A percentile compares a stretch with the other conserved stretches of the same genome.
These are phyloP conservation scores for Cephus rjabovi DNA, from an alignment of 2,888 invertebrate genomes.

Conservation along the genomic window DNA sequence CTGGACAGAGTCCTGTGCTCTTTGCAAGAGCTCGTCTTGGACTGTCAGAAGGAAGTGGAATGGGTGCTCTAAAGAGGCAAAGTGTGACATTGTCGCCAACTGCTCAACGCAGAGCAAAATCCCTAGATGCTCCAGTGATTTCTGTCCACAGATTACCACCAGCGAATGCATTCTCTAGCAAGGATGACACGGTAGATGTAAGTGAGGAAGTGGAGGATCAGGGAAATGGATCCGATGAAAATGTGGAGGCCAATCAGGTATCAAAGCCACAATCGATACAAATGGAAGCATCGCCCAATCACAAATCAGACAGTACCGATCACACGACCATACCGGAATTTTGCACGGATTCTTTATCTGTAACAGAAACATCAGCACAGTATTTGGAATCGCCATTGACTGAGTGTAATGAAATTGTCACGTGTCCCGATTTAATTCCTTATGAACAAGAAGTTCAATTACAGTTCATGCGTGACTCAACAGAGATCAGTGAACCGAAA, in stretches of 20 bases:
- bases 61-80: constrained; percentile 80
- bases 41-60: constrained; percentile 86
- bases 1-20: constrained; percentile 81
- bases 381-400: constrained; percentile 61
- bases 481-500: constrained; percentile 28
- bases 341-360: constrained; percentile 57
- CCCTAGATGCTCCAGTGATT: constrained; percentile 86
- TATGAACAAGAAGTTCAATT: constrained; percentile 48
- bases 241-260: constrained; percentile 63
- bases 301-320: constrained; percentile 59
- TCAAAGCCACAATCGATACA: constrained; percentile 39
- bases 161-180: constrained; percentile 87
- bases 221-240: constrained; percentile 72
- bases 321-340: constrained; percentile 57
- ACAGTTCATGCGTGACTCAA: constrained; percentile 18
- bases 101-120: constrained; percentile 82
- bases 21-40: constrained; percentile 85
- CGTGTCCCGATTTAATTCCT: constrained; percentile 53
- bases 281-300: constrained; percentile 52
- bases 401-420: constrained; percentile 56
- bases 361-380: constrained; percentile 60
- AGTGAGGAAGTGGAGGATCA: constrained; percentile 70
- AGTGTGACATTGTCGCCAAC: constrained; percentile 82
- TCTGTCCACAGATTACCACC: constrained; percentile 83
- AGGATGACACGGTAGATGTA: constrained; percentile 87